Conservation (phyloP, 2,888 invertebrate genomes). For the Aphodius granarius region DNA sequence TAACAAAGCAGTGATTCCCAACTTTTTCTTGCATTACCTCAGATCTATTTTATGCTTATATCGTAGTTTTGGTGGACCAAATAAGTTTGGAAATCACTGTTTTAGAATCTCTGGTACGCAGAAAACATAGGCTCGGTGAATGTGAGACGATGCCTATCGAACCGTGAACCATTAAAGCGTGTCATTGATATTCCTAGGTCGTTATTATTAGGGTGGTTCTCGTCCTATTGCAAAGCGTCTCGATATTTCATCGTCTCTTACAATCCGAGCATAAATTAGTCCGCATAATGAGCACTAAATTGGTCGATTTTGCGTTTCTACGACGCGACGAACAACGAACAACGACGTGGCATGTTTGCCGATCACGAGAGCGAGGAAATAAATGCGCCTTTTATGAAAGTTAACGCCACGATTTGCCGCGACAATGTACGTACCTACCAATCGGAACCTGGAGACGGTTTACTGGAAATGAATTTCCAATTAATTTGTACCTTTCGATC, state of each 20-base stretch:
- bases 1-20: too few species aligned
- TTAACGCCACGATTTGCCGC: neutral
- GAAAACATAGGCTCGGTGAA: neutral
- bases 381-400: neutral
- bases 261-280: neutral
- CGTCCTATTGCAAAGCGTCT: too few species aligned
- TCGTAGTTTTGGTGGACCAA: too few species aligned
- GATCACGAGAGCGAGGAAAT: neutral
- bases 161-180: neutral
- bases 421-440: neutral
- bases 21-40: too few species aligned
- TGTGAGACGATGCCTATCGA: neutral
- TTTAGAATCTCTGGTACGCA: too few species aligned
- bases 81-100: too few species aligned
- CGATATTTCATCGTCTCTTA: neutral
- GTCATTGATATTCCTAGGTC: neutral
- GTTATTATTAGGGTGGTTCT: neutral
- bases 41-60: too few species aligned
- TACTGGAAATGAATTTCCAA: neutral
- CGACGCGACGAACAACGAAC: neutral
- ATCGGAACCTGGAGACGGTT: neutral
- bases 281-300: neutral
- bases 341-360: neutral
- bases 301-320: neutral
- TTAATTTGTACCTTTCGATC: neutral